Evolutionary conservation across 2,113 vertebrate genomes (phyloP).

Genomic region (Misgurnus anguillicaudatus): DNA sequence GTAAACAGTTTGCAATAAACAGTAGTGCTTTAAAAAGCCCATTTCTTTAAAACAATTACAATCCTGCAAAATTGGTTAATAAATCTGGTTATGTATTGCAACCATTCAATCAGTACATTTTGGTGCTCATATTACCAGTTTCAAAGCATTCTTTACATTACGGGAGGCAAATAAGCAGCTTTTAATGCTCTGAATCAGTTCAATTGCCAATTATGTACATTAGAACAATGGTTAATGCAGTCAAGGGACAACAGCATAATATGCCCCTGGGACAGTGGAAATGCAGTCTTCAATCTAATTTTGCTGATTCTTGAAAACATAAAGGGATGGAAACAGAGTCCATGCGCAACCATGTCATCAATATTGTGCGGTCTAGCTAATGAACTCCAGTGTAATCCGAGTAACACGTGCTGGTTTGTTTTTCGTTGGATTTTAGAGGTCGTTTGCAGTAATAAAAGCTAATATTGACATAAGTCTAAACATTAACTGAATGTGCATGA

Average conservation of each 20-base stretch:
- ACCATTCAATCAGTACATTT: conserved; percentile 74
- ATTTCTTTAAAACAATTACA: conserved; percentile 71
- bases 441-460: conserved; percentile 2
- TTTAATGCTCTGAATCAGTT: conserved; percentile 81
- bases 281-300: conserved; percentile 72
- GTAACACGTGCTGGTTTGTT: conserved; percentile 3
- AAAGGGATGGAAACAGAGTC: conserved; percentile 63
- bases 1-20: conserved; percentile 24
- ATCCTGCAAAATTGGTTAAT: conserved; percentile 65
- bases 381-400: conserved; percentile 49
- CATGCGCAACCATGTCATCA: conserved; percentile 20
- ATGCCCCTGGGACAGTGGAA: conserved; percentile 73
- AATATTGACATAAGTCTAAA: conserved; percentile 13
- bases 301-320: conserved; percentile 61
- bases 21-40: conserved; percentile 44
- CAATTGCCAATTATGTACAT: conserved; percentile 78
- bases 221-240: conserved; percentile 69
- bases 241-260: conserved; percentile 73
- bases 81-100: conserved; percentile 65
- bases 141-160: conserved; percentile 77
- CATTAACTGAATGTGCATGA: conserved; percentile 4
- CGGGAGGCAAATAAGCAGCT: conserved; percentile 72
- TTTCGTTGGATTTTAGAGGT: conserved; percentile 17
- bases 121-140: conserved; percentile 72
- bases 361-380: conserved; percentile 38